Evolutionary conservation across 2,888 invertebrate species (phyloP).

Genomic region (Mythimna lalbum): DNA sequence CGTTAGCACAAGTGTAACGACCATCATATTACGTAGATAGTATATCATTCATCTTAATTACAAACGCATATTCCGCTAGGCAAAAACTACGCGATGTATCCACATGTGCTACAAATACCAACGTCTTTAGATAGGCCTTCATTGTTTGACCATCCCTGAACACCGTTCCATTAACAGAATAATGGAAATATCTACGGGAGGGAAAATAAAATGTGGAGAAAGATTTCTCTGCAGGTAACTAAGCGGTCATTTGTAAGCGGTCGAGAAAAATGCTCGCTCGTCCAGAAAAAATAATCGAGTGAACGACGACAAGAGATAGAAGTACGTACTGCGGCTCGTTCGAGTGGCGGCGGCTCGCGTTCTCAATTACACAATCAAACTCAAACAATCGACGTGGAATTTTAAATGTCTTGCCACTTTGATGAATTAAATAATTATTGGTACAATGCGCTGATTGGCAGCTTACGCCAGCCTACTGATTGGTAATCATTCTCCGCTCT

Average conservation of each 20-base stretch:
- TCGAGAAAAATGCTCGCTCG: conserved; percentile 86
- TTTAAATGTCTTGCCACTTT: conserved; percentile 52
- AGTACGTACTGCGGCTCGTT: conserved; percentile 54
- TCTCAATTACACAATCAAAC: conserved; percentile 51
- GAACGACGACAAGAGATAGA: conserved; percentile 63
- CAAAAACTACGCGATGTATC: conserved; percentile 53
- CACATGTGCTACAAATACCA: conserved; percentile 67
- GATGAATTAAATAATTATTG: conserved; percentile 62
- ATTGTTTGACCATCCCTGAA: conserved; percentile 83
- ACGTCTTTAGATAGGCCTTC: conserved; percentile 73
- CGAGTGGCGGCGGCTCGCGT: conserved; percentile 16
- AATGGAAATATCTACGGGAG: conserved; percentile 84
- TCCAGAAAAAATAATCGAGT: conserved; percentile 85
- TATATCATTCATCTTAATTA: conserved; percentile 50
- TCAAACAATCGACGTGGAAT: conserved; percentile 32
- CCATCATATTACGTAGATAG: background rate
- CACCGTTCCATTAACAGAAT: conserved; percentile 86
- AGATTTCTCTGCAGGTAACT: conserved; percentile 84
- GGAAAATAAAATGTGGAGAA: conserved; percentile 84
- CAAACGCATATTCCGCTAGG: conserved; percentile 33
- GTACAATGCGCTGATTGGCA: conserved; percentile 53
- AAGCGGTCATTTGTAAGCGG: conserved; percentile 88
- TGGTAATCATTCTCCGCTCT: conserved; percentile 50
- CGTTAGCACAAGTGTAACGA: conserved; percentile 24
- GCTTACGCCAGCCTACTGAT: conserved; percentile 46